Conservation (phyloP, 2,888 invertebrate species). For the Carabus problematicus region DNA sequence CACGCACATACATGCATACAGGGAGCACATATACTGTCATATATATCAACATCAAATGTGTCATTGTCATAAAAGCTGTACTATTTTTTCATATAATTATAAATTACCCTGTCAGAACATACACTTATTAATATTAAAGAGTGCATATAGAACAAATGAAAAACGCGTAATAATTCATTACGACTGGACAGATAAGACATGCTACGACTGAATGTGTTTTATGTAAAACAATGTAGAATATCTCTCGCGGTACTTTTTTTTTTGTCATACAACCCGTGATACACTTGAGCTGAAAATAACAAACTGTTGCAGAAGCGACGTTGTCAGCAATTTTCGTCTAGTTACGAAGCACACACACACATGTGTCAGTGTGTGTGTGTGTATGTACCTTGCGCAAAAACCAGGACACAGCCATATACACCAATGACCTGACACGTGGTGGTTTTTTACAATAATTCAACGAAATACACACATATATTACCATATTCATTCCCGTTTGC, state of each 20-base stretch:
- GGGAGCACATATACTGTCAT: no score
- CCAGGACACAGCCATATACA: constrained; percentile 5
- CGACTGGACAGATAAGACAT: no score
- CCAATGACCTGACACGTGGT: background rate
- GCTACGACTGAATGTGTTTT: background rate
- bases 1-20: no score
- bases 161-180: no score
- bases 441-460: constrained; percentile 11
- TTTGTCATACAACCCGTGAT: constrained; percentile 22
- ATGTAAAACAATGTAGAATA: background rate
- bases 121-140: no score
- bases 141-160: no score
- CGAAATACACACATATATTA: background rate
- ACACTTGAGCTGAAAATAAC: constrained; percentile 30
- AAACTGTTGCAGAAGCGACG: constrained; percentile 17
- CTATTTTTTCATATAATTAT: no score
- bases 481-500: no score
- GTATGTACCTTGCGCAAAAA: constrained; percentile 26
- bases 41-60: no score
- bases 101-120: no score
- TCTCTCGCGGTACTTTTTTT: background rate
- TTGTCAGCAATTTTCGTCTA: constrained; percentile 29
- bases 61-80: no score
- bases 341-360: constrained; percentile 12
- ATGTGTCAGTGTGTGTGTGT: constrained; percentile 4